A percentile compares a stretch with the other conserved stretches of the same genome.
These are phyloP conservation scores for Protophormia terraenovae DNA, from an alignment of 2,888 invertebrate species.

Conservation along the genomic window DNA sequence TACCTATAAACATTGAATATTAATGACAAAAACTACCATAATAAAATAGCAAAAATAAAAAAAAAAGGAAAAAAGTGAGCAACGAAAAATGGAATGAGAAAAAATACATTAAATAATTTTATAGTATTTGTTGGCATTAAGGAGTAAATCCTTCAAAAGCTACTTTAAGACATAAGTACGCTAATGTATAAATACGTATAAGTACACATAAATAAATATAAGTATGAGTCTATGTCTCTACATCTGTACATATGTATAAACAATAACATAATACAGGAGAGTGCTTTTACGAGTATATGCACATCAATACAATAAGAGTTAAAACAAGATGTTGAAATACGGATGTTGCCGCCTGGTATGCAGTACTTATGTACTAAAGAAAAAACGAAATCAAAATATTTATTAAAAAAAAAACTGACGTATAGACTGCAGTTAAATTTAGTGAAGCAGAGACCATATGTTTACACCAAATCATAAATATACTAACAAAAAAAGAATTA, in stretches of 20 bases:
- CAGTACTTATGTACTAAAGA: not conserved
- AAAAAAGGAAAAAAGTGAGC: not conserved
- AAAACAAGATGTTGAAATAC: not conserved
- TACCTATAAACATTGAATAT: slow-evolving; percentile 6
- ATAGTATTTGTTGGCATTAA: slow-evolving; percentile 25
- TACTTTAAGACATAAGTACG: not conserved
- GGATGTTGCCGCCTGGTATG: not conserved
- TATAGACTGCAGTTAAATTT: not conserved
- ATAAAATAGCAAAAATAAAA: not conserved
- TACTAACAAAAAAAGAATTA: not conserved
- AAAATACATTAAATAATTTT: slow-evolving; percentile 10
- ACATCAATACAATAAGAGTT: not conserved
- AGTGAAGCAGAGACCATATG: not conserved
- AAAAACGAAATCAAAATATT: not conserved
- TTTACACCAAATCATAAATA: not conserved
- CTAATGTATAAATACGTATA: slow-evolving; percentile 20
- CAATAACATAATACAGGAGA: not conserved
- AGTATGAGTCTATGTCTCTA: too few relatives aligned
- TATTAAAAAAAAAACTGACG: not conserved
- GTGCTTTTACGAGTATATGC: not conserved
- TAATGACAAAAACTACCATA: not conserved
- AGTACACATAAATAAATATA: slow-evolving; percentile 15
- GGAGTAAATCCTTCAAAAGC: slow-evolving; percentile 27
- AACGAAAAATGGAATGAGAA: not conserved
- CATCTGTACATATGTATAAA: not conserved